Evolutionary conservation across 2,113 vertebrate genomes (phyloP), one percentile per base, ranked within the genome.

Genomic region (Gnathonemus echidnorhynchus): DNA sequence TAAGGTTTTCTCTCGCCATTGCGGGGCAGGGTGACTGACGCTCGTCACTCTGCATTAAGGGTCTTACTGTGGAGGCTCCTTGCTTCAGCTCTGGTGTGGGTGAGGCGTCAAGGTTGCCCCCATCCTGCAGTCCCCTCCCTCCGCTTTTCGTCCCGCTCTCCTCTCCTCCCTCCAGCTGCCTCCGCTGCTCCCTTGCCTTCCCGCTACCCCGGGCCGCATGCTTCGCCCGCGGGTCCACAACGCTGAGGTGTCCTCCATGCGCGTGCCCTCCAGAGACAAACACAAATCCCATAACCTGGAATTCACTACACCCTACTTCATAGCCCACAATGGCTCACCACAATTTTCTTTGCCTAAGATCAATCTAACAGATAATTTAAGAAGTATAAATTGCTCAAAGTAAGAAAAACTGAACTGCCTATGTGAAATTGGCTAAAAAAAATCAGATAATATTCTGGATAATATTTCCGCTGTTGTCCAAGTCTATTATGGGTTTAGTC

Each of bases 211-310:
- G n/a, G 39, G 86, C 89, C 87, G 90, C 90, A 0, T 17, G 66
- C 85, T 92, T 91, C 88, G 86, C 89, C 83, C 90, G 92, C 52
- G 85, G 45, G 77, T 1, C 86, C 77, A 58, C 10, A n/a, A 19
- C 90, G 42, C 7, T 70, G 31, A 45, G 84, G n/a, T 77, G 88
- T 90, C 27, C 62, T 92, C 89, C 90, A 48, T 93, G 70, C 27
- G 9, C 58, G 87, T 85, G 50, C 8, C 91, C 95, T 95, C 35
- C 48, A 87, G 42, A 17, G 62, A 91, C 45, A 92, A 88, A 90
- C 92, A 86, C 90, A 91, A 62, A 91, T 85, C 2, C 89, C 80
- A 77, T n/a, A 52, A 31, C 24, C 45, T 2, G 35, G 86, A 87
- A n/a, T 84, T 48, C 39, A 84, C 80, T 15, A 5, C 46, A 35